Conservation (phyloP, 2,797 vertebrate genomes). For the Prionace glauca region DNA sequence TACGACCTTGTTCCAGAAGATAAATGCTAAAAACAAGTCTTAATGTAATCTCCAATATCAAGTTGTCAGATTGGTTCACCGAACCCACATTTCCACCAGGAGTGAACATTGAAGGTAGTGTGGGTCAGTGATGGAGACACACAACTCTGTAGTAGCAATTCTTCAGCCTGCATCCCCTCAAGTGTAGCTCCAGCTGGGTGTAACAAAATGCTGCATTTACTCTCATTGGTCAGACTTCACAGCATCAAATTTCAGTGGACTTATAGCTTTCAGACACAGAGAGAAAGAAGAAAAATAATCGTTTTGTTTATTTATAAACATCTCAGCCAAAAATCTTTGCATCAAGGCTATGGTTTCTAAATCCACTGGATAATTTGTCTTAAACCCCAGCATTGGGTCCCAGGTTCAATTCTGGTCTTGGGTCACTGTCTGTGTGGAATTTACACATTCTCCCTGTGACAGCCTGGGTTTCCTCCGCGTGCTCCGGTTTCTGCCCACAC, state of each 20-base stretch:
- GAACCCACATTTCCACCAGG: background rate
- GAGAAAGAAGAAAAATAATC: background rate
- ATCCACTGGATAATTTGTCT: background rate
- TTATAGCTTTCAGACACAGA: background rate
- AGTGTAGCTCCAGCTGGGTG: background rate
- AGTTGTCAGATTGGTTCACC: background rate
- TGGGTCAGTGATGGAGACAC: background rate
- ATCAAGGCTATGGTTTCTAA: background rate
- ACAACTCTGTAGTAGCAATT: background rate
- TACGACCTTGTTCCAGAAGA: background rate
- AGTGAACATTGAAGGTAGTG: background rate
- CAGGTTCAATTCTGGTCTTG: too few species aligned
- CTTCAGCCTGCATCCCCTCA: background rate
- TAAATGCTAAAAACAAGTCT: background rate
- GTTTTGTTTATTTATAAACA: background rate
- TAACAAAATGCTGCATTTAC: background rate
- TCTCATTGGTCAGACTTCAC: background rate
- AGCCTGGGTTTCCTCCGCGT: too few species aligned
- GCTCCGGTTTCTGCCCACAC: too few species aligned
- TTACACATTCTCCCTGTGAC: too few species aligned
- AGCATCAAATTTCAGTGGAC: background rate
- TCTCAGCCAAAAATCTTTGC: background rate
- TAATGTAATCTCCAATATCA: background rate
- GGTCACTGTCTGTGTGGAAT: too few species aligned
- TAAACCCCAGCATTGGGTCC: background rate